phyloP scores from a whole-genome alignment of 2,888 invertebrate genomes.

The Plebejus melissa region DNA sequence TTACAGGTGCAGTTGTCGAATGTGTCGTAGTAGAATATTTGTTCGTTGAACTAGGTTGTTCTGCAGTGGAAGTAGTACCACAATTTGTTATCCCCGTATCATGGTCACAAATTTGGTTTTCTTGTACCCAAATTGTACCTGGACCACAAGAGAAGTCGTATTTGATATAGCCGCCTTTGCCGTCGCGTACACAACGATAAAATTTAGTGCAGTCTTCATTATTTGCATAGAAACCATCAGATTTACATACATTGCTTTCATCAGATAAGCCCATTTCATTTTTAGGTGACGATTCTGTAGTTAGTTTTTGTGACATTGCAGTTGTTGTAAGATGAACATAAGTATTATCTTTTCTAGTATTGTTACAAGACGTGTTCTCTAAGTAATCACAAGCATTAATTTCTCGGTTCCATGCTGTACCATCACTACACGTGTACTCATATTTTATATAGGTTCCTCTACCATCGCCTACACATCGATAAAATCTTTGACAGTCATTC shows the following conservation, averaged over 20 bases:
- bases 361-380: slow-evolving; percentile 1
- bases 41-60: not conserved
- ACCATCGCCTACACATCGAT: slow-evolving; percentile 84
- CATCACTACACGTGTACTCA: slow-evolving; percentile 85
- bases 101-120: slow-evolving; percentile 84
- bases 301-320: slow-evolving; percentile 4
- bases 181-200: slow-evolving; percentile 85
- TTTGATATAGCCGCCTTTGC: slow-evolving; percentile 78
- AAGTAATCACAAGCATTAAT: slow-evolving; percentile 42
- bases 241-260: slow-evolving; percentile 53
- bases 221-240: slow-evolving; percentile 85
- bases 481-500: slow-evolving; percentile 86
- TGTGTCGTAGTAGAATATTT: slow-evolving; percentile 3
- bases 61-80: not conserved
- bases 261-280: not conserved
- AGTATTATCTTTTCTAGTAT: slow-evolving; percentile 1
- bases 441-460: slow-evolving; percentile 80
- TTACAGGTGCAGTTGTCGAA: slow-evolving; percentile 23
- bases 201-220: slow-evolving; percentile 85
- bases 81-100: slow-evolving; percentile 26
- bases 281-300: not conserved
- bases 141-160: slow-evolving; percentile 86
- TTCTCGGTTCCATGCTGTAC: slow-evolving; percentile 87
- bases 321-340: not conserved
- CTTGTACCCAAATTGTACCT: slow-evolving; percentile 87